Percentiles rank a stretch among this genome's conserved stretches.
Evolutionary conservation across 2,797 vertebrate genomes (phyloP).

Genomic region (Enteromius paludinosus): DNA sequence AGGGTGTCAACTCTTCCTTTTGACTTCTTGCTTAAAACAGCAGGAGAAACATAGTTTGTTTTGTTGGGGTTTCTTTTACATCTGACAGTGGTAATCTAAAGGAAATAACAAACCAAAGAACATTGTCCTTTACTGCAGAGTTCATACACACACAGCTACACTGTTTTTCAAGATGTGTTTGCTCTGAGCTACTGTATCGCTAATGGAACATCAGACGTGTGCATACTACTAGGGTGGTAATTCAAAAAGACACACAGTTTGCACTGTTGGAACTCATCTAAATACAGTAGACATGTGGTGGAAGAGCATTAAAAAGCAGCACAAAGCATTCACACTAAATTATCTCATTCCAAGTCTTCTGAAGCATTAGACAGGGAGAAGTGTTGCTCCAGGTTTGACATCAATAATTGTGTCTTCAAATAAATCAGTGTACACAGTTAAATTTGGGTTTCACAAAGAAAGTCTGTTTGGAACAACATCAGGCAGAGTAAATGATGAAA

Average conservation of each 20-base stretch:
- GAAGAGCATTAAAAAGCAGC: constrained; percentile 1
- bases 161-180: neutral
- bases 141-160: neutral
- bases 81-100: constrained; percentile 11
- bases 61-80: neutral
- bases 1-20: neutral
- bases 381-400: neutral
- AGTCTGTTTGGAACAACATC: neutral
- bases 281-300: constrained; percentile 18
- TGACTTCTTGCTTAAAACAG: neutral
- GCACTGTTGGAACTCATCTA: constrained; percentile 32
- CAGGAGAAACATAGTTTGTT: constrained; percentile 1
- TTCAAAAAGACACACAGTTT: constrained; percentile 23
- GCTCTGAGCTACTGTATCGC: neutral
- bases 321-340: neutral
- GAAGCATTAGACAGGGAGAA: neutral
- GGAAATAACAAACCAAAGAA: constrained; percentile 8
- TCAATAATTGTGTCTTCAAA: neutral
- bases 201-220: neutral
- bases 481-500: neutral
- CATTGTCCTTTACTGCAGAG: constrained; percentile 19
- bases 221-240: constrained; percentile 22
- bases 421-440: neutral
- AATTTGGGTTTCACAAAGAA: neutral
- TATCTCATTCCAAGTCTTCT: neutral